Base-by-base conservation (phyloP, 2,797 vertebrate genomes). In the Catostomus latipinnis region DNA sequence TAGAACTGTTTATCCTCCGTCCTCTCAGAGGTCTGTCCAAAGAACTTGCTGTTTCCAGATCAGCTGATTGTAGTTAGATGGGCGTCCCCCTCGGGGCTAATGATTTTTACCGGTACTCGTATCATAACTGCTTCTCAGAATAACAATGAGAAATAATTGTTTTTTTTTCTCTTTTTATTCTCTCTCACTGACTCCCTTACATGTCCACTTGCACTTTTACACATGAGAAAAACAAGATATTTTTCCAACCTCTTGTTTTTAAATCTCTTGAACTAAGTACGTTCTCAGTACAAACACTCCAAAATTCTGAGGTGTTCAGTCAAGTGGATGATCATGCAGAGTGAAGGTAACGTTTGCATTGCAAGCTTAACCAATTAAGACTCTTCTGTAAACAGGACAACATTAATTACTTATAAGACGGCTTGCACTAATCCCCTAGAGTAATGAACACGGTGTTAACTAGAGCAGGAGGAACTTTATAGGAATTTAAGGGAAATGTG, bases 361-460 rank as follows among this genome's bases (percentile, higher is more conserved):
- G 66, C 92, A 92, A 92, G 72, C 68, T 84, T 56, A 86, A 67
- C 78, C 73, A 80, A 78, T 84, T 86, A 86, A 62, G 18, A 67
- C 50, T 80, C 16, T 10, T 43, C 68, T 66, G 71, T 87, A 84
- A 88, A 87, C 84, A 88, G 84, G 80, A 75, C 77, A 86, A 72
- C 76, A 81, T 86, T 81, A 86, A 86, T 89, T 86, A 87, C 82
- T 74, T 82, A 73, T 56, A 75, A 84, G 82, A 74, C 45, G 14
- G 71, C 81, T 75, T 50, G 34, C 49, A 48, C 60, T 78, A 70
- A 78, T 75, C 56, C 73, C 71, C 81, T n/a, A 13, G 79, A 80
- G 82, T 80, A 53, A 14, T 67, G 68, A 48, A 60, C 69, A 50
- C 68, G 54, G 71, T 66, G 84, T 58, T 86, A 83, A 84, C 78